Evolutionary conservation across 2,888 invertebrate genomes (phyloP), one percentile per base, ranked within the genome.

Genomic region (Latrodectus hesperus): DNA sequence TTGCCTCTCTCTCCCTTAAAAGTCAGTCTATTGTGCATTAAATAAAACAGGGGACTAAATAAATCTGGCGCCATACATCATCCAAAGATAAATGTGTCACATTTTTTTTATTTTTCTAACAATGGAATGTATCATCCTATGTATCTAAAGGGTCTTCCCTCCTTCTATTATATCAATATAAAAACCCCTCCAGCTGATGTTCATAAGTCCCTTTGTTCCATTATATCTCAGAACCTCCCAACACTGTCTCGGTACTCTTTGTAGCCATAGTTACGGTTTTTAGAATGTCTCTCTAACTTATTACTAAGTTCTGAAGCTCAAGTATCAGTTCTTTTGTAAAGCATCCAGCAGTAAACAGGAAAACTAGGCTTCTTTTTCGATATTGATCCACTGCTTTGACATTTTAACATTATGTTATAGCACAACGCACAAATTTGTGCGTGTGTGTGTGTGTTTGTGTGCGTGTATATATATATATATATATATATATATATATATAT

Each of bases 181-280:
- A 81, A 85, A 87, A 51, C 72, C 86, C 81, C 86, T 87, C 81
- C 86, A 87, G 77, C 86, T 81, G 86, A 87, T 87, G 86, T 81
- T 81, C 86, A 87, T 87, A 81, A 87, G 75, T 76, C 55, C 55
- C 38, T 73, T 87, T 87, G 86, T 87, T 87, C 86, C 77, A 70
- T 70, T 86, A 9, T 17, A 16, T 70, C 38, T 5, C 38, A 38
- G 53, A 73, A 17, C 68, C 77, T 60, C 76, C 86, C 52, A 67
- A 49, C 71, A 26, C 65, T 67, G 80, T 72, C 22, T 68, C 64
- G 14, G 26, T 22, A 17, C 80, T 78, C 78, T 87, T 80, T 80
- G 81, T 81, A 72, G 71, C 60, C 76, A 73, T 77, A 72, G 81
- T 55, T 70, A 81, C 74, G 75, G 51, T 26, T 16, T 85, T 85